Base-by-base conservation (phyloP, 1,140 invertebrate genomes). In the Teleopsis dalmanni region DNA sequence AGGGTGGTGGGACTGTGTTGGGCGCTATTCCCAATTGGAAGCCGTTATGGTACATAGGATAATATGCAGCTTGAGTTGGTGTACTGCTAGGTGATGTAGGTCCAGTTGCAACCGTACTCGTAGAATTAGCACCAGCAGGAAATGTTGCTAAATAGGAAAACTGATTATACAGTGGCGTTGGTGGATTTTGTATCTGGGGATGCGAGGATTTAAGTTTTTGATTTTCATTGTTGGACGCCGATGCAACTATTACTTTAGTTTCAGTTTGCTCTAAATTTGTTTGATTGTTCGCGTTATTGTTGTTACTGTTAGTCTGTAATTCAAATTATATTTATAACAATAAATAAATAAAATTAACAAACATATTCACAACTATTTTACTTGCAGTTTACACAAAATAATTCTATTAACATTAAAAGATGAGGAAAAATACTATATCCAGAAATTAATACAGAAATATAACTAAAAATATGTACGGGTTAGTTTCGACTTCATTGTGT, bases 21-120 rank as follows among this genome's bases (percentile, higher is more conserved):
- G 65, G 64, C 2, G 64, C 62, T 33, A 68, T 61, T 6, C 60
- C 61, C 29, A 69, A 33, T 40, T 69, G 65, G 57, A 69, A 69
- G 56, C 65, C 65, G 57, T 69, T 69, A 41, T 66, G 65, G 55
- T 69, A 69, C 65, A 69, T 69, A n/a, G 65, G 65, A 59, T 69
- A 69, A 36, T 69, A 69, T 23, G 60, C 52, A 18, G 61, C 54
- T 10, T 60, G 52, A 14, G 60, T 47, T 8, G 52, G 27, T 16
- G 50, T 44, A 22, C 36, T 31, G 8, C 40, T 49, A 33, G 46
- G 46, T 35, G 53, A 23, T 19, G 31, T 54, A 3, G 51, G 55
- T 9, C 50, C 41, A 10, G 53, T 53, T 0, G 54, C 59, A 3
- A 54, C 33, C 31, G 52, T 38, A n/a, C 53, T 46, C 5, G 42